Evolutionary conservation across 2,888 invertebrate species (phyloP), one percentile per base, ranked within the genome.

Genomic region (Heliconius sara): DNA sequence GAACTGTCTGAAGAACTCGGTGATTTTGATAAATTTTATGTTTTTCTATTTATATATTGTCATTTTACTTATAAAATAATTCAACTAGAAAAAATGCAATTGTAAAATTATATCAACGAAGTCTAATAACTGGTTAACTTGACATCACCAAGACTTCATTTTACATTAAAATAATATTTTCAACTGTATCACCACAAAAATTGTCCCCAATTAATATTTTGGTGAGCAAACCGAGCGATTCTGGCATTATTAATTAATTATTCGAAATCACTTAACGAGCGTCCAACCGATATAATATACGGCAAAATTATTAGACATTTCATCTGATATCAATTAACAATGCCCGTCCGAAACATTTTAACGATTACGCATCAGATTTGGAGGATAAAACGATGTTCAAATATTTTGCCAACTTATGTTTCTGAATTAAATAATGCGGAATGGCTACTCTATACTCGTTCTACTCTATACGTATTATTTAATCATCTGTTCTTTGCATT

Each of bases 271-370:
- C 87, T 88, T 89, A 91, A 90, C 89, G 89, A 85, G 83, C 83
- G 81, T 77, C 74, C 81, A 75, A 78, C 76, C 81, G 79, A 82
- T 82, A 82, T 84, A 77, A 83, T 81, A 82, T 80, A 81, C 80
- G 76, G 80, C 77, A 80, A 83, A 84, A 85, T 86, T 89, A 89
- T 90, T 90, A 89, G 88, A 85, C 86, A 80, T 87, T 85, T 88
- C 88, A 86, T 89, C 85, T 86, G 86, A 84, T 89, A 91, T 90
- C 89, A 90, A 91, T 91, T 90, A 90, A 88, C 89, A 88, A 87
- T 80, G 79, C 71, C 78, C 87, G 87, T 88, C 85, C 84, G 88
- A 88, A 87, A 90, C 88, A 91, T 89, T 90, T 90, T 87, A 90
- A 87, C 87, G 87, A 88, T 90, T 88, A 88, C 88, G 83, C 86